Evolutionary conservation across 2,797 vertebrate genomes (phyloP), one percentile per base, ranked within the genome.

Genomic region (Coregonus suidteri): DNA sequence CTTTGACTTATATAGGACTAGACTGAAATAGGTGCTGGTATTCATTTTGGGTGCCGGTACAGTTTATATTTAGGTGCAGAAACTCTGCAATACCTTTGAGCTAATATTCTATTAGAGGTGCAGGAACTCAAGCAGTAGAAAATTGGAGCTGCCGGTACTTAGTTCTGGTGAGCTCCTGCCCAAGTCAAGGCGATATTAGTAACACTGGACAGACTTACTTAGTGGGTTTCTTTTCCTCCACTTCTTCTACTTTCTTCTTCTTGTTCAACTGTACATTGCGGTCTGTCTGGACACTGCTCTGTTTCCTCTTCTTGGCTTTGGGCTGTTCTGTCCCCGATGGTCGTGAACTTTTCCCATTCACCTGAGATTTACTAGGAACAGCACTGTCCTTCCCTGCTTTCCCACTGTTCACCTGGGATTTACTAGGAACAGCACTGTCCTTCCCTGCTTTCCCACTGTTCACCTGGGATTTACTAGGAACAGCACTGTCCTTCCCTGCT

Each of bases 151-250:
- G 2, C 41, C 9, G 9, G 41, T 47, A 47, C 41, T 47, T 47
- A 47, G 41, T 47, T 47, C 41, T 47, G 41, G 41, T 47, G 9
- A 13, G 9, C 41, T 47, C 41, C 41, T 47, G 9, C 41, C 41
- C 41, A 47, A 11, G 41, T 47, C 41, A 47, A 47, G 41, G 41
- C 9, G 9, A 47, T 47, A 47, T 13, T 47, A 0, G 41, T 47
- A 30, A 30, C 20, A 25, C 59, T 64, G 16, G 3, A 64, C 20
- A 41, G 11, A 25, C 96, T 90, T 83, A 99, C 98, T 96, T 95
- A 1, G 91, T 92, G 2, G 89, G 89, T 37, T 88, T 89, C 3
- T 81, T 88, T 41, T 92, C 87, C 0, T 16, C 41, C 0, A 9
- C 67, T 6, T 88, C 88, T 2, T 80, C 1, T 34, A 84, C 86